Conservation (phyloP, 2,888 invertebrate genomes). For the Agriopis aurantiaria region DNA sequence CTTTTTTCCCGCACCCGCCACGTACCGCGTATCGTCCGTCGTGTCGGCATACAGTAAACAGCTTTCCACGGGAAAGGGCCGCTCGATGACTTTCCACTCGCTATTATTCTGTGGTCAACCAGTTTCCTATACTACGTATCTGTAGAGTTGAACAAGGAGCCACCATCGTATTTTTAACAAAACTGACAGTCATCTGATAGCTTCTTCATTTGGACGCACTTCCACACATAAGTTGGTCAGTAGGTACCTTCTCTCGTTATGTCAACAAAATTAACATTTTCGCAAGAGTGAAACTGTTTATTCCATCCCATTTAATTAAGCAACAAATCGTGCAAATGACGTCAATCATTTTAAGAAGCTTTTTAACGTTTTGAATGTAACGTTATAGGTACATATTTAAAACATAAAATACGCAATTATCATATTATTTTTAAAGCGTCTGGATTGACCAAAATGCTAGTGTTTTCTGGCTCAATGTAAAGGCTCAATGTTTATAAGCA, state of each 20-base stretch:
- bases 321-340: no score
- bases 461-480: no score
- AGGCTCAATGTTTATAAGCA: no score
- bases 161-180: background rate
- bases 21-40: slow-evolving; percentile 51
- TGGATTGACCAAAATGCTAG: no score
- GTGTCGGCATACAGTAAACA: slow-evolving; percentile 56
- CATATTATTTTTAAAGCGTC: no score
- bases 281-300: slow-evolving; percentile 40
- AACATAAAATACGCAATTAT: no score
- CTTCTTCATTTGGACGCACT: background rate
- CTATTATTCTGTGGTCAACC: slow-evolving; percentile 41
- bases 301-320: slow-evolving; percentile 23
- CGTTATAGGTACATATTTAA: background rate
- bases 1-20: slow-evolving; percentile 60
- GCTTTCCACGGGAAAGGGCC: slow-evolving; percentile 66
- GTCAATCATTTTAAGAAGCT: background rate
- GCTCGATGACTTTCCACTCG: slow-evolving; percentile 46
- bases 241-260: background rate
- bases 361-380: background rate
- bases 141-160: slow-evolving; percentile 31
- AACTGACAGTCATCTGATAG: background rate
- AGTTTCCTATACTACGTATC: slow-evolving; percentile 31
- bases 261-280: slow-evolving; percentile 41
- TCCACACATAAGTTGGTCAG: background rate